Base-by-base conservation (phyloP, 2,888 invertebrate species). In the Arrhopalites spinosus region DNA sequence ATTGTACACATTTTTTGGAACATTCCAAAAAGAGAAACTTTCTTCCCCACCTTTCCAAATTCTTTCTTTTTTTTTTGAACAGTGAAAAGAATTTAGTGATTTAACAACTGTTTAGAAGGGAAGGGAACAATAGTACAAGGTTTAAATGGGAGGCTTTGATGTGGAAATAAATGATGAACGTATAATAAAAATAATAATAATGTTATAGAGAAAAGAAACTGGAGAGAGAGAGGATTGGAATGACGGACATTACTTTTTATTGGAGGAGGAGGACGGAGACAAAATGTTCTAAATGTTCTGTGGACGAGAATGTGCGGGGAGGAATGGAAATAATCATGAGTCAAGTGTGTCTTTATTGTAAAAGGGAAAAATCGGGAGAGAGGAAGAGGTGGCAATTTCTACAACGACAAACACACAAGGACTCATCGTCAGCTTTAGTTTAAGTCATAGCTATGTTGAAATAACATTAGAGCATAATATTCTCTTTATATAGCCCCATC, bases 301-400 rank as follows among this genome's bases (percentile, higher is more conserved):
- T 27, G 27, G 53, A 47, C 7, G 20, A 25, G n/a, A 29, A 53
- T 53, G 69, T 69, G 69, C 53, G 69, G 69, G 29, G 29, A 69
- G 69, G 69, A 69, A 69, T 69, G 69, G 29, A 69, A 69, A 69
- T 69, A 69, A 69, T 69, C 69, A 69, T 69, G 69, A 69, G 69
- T 69, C 69, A 69, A 69, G 69, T 69, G 69, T 53, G 69, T 50
- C 53, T 27, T 69, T 69, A 69, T 69, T 69, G 53, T 29, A 53
- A 69, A 53, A 69, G n/a, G n/a, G n/a, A n/a, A n/a, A n/a, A n/a
- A n/a, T n/a, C n/a, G n/a, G n/a, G 69, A 69, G 53, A 69, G 69
- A 50, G 53, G 69, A 69, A 20, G 69, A 69, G 69, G 50, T 47
- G 69, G 47, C 53, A 69, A 69, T 53, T 69, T 69, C 30, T 15